Percentiles rank a stretch among this genome's conserved stretches.
Evolutionary conservation across 2,113 vertebrate genomes (phyloP).

Genomic region (Hemiscyllium ocellatum): DNA sequence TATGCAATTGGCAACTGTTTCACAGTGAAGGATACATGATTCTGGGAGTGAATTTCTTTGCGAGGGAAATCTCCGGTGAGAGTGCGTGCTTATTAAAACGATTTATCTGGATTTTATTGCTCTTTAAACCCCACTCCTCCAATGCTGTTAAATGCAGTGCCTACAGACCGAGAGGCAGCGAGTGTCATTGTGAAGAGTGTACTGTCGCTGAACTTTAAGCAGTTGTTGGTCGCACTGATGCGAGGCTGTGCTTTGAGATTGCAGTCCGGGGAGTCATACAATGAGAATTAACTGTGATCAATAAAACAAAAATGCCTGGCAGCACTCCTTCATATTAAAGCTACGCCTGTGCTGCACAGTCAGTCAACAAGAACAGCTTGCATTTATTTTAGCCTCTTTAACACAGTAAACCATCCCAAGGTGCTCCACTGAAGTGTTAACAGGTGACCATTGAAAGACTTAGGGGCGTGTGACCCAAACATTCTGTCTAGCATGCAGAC

Average conservation of each 20-base stretch:
- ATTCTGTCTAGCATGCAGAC: neutral
- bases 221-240: neutral
- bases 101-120: conserved; percentile 23
- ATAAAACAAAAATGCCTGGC: neutral
- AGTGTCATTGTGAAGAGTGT: neutral
- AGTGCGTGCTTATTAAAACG: neutral
- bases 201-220: neutral
- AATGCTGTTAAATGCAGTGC: neutral
- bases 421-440: neutral
- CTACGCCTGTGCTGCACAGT: neutral
- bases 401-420: neutral
- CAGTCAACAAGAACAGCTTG: neutral
- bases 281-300: neutral
- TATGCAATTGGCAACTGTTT: neutral
- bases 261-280: neutral
- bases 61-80: neutral
- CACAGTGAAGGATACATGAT: neutral
- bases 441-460: neutral
- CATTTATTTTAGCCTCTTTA: neutral
- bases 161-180: neutral
- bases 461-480: neutral
- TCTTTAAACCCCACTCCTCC: neutral
- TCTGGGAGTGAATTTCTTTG: neutral
- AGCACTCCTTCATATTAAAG: neutral
- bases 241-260: neutral